Evolutionary conservation across 92 coral and sea anemone species (phyloP), one percentile per base, ranked within the genome.

Genomic region (Epizoanthus ramosus): DNA sequence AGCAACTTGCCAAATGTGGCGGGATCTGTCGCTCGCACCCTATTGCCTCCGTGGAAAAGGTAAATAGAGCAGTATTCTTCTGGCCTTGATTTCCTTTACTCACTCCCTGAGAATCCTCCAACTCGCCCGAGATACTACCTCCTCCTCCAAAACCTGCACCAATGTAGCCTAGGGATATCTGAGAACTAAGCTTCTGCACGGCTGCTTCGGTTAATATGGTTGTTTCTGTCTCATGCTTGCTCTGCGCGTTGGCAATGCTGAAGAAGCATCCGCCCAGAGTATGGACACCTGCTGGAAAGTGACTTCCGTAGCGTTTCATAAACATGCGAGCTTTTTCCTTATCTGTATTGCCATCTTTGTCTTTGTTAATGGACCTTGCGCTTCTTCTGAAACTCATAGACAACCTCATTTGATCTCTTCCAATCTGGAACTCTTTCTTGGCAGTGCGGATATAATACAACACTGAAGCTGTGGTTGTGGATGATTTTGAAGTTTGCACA

Each of bases 211-310:
- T 79, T 52, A 88, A 74, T 18, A n/a, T 5, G 50, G 71, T 7
- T 17, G 79, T 23, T 7, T 75, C 71, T 16, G 8, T 13, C 50
- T 25, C 7, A 25, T 35, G 6, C 1, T 31, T 1, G 83, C 89
- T 85, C 37, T 58, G 50, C 37, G 89, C 89, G 8, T 89, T 83
- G 15, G 79, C 87, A 47, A 76, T 74, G 0, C 80, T 64, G 70
- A 89, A 89, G 39, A 89, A 81, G 24, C 85, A 79, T 5, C 92
- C 89, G 39, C 92, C 92, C 47, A 89, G 92, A 14, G 85, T 74
- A 41, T 89, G 92, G 4, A 73, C 28, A 15, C 92, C 92, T 3
- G 89, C 79, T 41, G 92, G 89, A 23, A 85, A 47, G 69, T 89
- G 92, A 68, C 89, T 89, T 68, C 89, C 92, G 28, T 67, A 89